Evolutionary conservation across 2,113 vertebrate species (phyloP), one percentile per base, ranked within the genome.

Genomic region (Malurus cyaneus): DNA sequence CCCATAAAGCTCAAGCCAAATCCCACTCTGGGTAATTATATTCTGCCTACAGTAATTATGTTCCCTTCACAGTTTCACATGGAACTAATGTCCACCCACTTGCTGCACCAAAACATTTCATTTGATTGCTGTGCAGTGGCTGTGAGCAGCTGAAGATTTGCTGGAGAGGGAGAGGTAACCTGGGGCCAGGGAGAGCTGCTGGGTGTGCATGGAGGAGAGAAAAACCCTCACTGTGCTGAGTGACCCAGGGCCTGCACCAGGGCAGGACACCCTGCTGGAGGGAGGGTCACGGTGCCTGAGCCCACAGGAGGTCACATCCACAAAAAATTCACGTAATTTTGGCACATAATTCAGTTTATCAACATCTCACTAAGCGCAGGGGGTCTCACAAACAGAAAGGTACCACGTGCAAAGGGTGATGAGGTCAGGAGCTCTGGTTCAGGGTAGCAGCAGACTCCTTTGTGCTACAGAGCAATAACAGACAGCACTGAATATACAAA

Each of bases 31-130:
- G 71, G 69, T 78, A 85, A 94, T 94, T 91, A 81, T 36, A 74
- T 74, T 94, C 89, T 87, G 84, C 93, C 84, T 71, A 52, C 57
- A 94, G 87, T 84, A 91, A 91, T 94, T 92, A 81, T n/a, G 69
- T 89, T 96, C 65, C 41, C 44, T 41, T 47, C 7, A 2, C 49
- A 81, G 65, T 72, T 85, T 89, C 92, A 31, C 61, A 31, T 25
- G 81, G 81, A 96, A 89, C 81, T 79, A 69, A 92, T 66, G 78
- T 84, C 89, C 77, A 47, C 76, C 41, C 88, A 88, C 82, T 93
- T 80, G 80, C 86, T 83, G 52, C 67, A 77, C 26, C 5, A n/a
- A 81, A 60, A 39, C 39, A 39, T 39, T 39, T 46, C 57, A 9
- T 88, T 93, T 70, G 66, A 67, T 56, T 89, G 64, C 71, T 47